phyloP scores from a whole-genome alignment of 2,888 invertebrate genomes.

The Eupithecia abbreviata region DNA sequence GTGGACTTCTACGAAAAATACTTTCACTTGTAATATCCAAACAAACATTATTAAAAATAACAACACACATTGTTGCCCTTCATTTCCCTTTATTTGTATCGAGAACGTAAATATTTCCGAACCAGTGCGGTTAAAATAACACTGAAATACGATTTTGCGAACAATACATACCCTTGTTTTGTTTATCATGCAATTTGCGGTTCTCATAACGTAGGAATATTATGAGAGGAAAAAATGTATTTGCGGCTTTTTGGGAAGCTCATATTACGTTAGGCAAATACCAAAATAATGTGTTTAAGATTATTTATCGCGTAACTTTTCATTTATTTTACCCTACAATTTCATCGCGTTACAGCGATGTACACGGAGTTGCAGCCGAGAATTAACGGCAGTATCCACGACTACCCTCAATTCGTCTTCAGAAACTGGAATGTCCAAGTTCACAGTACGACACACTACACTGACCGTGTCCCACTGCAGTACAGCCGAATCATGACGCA shows the following conservation, averaged over 20 bases:
- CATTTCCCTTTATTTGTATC: slow-evolving; percentile 16
- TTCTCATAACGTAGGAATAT: slow-evolving; percentile 30
- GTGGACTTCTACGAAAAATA: background rate
- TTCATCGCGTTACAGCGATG: no score
- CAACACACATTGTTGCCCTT: slow-evolving; percentile 3
- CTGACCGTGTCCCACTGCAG: no score
- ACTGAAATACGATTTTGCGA: slow-evolving; percentile 34
- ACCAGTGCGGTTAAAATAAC: slow-evolving; percentile 26
- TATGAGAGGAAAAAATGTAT: slow-evolving; percentile 22
- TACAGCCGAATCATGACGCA: no score
- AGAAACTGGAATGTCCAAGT: no score
- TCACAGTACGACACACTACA: no score
- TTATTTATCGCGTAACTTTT: no score
- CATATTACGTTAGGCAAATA: background rate
- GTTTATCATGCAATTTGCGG: slow-evolving; percentile 36
- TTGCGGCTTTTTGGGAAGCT: background rate
- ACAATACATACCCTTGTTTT: slow-evolving; percentile 29
- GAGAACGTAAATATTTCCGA: slow-evolving; percentile 22
- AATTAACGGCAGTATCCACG: no score
- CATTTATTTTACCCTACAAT: no score
- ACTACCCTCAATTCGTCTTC: no score
- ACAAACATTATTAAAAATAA: slow-evolving; percentile 4
- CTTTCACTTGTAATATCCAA: background rate
- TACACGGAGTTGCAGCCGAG: no score
- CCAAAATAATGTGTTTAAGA: background rate